Base-by-base conservation (phyloP, 2,888 invertebrate species). In the Leptinotarsa rubiginosa region DNA sequence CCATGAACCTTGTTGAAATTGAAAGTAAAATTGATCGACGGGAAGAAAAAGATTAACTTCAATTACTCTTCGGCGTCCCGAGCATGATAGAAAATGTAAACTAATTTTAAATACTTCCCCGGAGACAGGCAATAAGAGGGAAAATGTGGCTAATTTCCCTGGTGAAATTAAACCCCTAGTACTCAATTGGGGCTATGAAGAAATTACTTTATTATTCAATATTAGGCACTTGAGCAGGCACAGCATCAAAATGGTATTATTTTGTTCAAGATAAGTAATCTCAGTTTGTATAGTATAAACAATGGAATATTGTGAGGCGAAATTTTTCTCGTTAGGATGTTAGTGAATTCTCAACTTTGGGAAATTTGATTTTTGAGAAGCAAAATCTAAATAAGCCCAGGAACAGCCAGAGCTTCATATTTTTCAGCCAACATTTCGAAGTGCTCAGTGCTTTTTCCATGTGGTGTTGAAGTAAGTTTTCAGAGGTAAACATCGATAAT, bases 71-170 rank as follows among this genome's bases (percentile, higher is more conserved):
- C 2, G 56, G 5, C 20, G 7, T 56, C 56, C 56, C 56, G 13
- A 56, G 56, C 7, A 13, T 4, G 22, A 56, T 56, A 20, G 56
- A 18, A 20, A 56, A 56, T 18, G 56, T 56, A 20, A n/a, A 20
- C 56, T 56, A 56, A 56, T 56, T 56, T 56, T 2, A 13, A 56
- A 56, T 56, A 56, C 56, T 56, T 20, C 56, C 56, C 56, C 18
- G 22, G 56, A 56, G 12, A 56, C 56, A 20, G 56, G 56, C 56
- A 56, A 56, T 56, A 56, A 56, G 20, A 20, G 18, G 56, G 12
- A 20, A 56, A 56, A 20, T 20, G 20, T 56, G 20, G 56, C 56
- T 56, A 56, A 56, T 56, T 56, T 56, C 56, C 56, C 56, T 56
- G 20, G 56, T 56, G 56, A 20, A 56, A 56, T 56, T 56, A 13